phyloP scores from a whole-genome alignment of 2,113 vertebrate genomes.

The Neopipo cinnamomea region DNA sequence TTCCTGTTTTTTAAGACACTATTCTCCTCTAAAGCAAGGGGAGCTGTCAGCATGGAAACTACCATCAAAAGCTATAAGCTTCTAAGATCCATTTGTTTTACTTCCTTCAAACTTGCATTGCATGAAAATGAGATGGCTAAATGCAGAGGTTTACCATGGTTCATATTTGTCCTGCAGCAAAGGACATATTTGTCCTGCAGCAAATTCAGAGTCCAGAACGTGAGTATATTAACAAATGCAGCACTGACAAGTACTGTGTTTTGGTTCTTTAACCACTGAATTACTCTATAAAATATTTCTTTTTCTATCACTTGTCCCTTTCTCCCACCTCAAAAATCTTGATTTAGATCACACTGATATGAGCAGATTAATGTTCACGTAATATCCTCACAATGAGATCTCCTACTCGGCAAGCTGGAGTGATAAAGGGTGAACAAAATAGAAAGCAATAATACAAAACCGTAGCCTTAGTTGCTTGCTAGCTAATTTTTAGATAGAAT shows the following conservation, averaged over 20 bases:
- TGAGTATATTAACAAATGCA: not conserved
- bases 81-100: slow-evolving; percentile 7
- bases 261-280: not conserved
- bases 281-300: not conserved
- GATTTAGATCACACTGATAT: not conserved
- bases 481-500: too few species aligned
- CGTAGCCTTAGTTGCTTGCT: too few species aligned
- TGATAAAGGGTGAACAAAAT: too few species aligned
- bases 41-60: not conserved
- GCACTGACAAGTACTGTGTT: not conserved
- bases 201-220: not conserved
- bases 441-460: too few species aligned
- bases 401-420: not conserved
- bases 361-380: not conserved
- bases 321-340: not conserved
- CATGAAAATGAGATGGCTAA: slow-evolving; percentile 19
- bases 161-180: not conserved
- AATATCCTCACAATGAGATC: not conserved
- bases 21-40: not conserved
- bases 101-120: not conserved
- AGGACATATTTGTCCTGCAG: not conserved
- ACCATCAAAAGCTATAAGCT: not conserved
- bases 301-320: not conserved
- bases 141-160: not conserved
- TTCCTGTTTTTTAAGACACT: not conserved